Base-by-base conservation (phyloP, 2,113 vertebrate genomes). In the Etheostoma spectabile region DNA sequence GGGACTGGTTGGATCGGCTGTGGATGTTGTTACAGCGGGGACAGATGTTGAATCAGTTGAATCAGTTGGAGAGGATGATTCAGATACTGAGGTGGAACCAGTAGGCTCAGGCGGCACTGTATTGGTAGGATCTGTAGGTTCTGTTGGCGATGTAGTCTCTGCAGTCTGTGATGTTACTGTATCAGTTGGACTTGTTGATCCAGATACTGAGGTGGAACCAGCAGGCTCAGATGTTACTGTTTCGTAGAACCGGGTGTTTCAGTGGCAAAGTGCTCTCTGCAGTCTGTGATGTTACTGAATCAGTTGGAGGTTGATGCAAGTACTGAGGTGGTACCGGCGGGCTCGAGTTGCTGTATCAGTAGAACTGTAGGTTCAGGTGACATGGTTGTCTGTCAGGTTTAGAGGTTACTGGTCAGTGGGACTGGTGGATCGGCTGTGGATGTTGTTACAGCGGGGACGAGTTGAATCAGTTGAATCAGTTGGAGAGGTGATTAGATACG, bases 41-140 rank as follows among this genome's bases (percentile, higher is more conserved):
- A n/a, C n/a, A n/a, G n/a, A n/a, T n/a, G n/a, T n/a, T 10, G 15
- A 10, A 1, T 60, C 13, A 15, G 55, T 57, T 12, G 12, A 19
- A 57, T 0, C 4, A 0, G 38, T 56, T n/a, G n/a, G n/a, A n/a
- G n/a, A n/a, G n/a, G n/a, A n/a, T 67, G 2, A 0, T 2, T 35
- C 24, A 35, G 63, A 4, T 13, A 0, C 42, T 6, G 5, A 24
- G 2, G 22, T 27, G 13, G 12, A 1, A 2, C 6, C 22, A 7
- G n/a, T 5, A 2, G 18, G 5, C 2, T 27, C 5, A 27, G 55
- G 27, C 6, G 55, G 27, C 15, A 2, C 55, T 27, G 22, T 14
- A 6, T 57, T 13, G 8, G 62, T 65, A 35, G 6, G 1, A 35
- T 14, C 14, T 15, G 46, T 48, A 48, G 46, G 46, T 48, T 48